Conservation (phyloP, 2,888 invertebrate species). For the Cephonodes hylas region DNA sequence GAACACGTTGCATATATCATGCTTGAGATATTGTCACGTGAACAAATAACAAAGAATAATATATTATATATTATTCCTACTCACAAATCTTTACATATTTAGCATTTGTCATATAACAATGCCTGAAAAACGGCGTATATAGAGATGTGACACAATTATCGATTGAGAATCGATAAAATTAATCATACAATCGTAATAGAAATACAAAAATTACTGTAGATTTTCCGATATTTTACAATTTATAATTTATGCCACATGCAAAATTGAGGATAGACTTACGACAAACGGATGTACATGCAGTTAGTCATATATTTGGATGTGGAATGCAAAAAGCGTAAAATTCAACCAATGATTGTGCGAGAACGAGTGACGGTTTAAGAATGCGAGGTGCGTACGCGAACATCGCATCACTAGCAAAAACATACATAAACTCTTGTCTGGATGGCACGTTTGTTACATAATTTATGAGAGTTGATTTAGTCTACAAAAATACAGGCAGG, state of each 20-base stretch:
- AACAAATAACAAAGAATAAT: too few species aligned
- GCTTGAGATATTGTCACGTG: too few species aligned
- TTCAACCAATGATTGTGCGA: neutral
- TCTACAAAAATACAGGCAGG: slow-evolving; percentile 8
- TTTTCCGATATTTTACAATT: too few species aligned
- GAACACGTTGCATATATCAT: too few species aligned
- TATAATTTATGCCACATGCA: too few species aligned
- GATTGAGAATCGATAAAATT: neutral
- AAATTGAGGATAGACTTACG: too few species aligned
- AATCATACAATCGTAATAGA: too few species aligned
- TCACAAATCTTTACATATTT: too few species aligned
- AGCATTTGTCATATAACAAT: too few species aligned
- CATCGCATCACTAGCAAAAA: slow-evolving; percentile 3
- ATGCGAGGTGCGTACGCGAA: neutral
- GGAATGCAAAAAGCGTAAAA: neutral
- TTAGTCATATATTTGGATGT: neutral
- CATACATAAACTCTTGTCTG: slow-evolving; percentile 1
- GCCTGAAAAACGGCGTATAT: neutral
- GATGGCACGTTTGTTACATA: slow-evolving; percentile 4
- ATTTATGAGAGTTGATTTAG: slow-evolving; percentile 9
- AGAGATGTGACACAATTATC: neutral
- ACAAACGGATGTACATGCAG: too few species aligned
- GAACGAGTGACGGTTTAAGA: neutral
- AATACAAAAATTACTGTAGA: neutral
- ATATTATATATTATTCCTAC: too few species aligned